These are phyloP conservation scores for Diadumene lineata DNA, from an alignment of 92 coral and sea anemone genomes.

Conservation along the genomic window DNA sequence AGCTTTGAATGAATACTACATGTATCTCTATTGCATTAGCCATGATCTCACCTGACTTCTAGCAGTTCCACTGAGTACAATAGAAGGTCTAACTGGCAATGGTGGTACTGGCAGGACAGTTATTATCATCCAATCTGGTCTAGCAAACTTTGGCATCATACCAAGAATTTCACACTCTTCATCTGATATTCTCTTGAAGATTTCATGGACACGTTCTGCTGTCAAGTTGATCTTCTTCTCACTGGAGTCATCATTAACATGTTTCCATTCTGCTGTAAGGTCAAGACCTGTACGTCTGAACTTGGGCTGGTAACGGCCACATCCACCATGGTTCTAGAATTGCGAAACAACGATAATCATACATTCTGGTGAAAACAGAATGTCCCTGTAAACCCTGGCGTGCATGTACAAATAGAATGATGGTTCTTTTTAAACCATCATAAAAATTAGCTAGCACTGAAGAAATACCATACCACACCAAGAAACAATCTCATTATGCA, in stretches of 20 bases:
- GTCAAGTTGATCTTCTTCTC: constrained; percentile 95
- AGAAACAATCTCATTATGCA: too few species aligned
- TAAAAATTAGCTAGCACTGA: too few species aligned
- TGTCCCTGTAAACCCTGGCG: too few species aligned
- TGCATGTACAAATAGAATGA: too few species aligned
- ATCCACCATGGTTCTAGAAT: constrained; percentile 93
- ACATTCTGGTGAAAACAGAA: too few species aligned
- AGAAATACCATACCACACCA: too few species aligned
- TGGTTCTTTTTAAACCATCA: too few species aligned
- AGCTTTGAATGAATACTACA: not conserved
- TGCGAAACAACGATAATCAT: too few species aligned
- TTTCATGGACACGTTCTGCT: constrained; percentile 98
- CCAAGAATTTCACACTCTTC: constrained; percentile 97
- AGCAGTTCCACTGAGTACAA: constrained; percentile 96
- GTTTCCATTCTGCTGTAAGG: constrained; percentile 98
- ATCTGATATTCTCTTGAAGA: constrained; percentile 93
- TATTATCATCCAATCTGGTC: constrained; percentile 98
- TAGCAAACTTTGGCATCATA: constrained; percentile 78
- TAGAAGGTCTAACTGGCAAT: constrained; percentile 95
- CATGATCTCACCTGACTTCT: constrained; percentile 83
- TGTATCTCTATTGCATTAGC: not conserved
- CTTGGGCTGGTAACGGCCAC: constrained; percentile 98
- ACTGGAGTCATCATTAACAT: constrained; percentile 93
- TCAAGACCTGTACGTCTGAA: constrained; percentile 86
- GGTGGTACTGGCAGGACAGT: constrained; percentile 99